Conservation (phyloP, 1,140 invertebrate genomes). For the Ectropis grisescens region DNA sequence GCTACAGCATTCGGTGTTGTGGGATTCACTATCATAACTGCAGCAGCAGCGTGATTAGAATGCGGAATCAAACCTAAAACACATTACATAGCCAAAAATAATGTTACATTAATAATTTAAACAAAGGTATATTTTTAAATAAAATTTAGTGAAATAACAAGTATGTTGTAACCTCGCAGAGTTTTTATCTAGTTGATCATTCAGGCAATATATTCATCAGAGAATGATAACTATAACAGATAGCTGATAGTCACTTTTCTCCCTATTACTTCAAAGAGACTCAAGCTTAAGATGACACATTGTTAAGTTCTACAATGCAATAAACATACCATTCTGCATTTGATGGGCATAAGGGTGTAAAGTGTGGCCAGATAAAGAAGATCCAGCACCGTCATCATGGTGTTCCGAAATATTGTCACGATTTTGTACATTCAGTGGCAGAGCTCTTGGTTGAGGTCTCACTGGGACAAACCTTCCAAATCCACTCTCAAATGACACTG, state of each 20-base stretch:
- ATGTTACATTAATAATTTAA: not conserved
- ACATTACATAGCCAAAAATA: constrained; percentile 8
- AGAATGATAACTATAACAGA: too few relatives aligned
- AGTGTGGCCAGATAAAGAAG: constrained; percentile 38
- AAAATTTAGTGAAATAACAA: not conserved
- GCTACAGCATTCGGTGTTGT: constrained; percentile 59
- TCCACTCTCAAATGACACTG: constrained; percentile 54
- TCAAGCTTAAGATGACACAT: too few relatives aligned
- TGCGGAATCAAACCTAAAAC: constrained; percentile 55
- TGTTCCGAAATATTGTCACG: constrained; percentile 44
- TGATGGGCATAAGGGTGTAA: constrained; percentile 56
- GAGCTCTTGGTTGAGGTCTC: constrained; percentile 54
- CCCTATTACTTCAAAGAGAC: too few relatives aligned
- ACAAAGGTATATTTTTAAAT: constrained; percentile 1
- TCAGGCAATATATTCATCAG: too few relatives aligned
- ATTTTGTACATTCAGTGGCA: constrained; percentile 50
- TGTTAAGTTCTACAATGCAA: too few relatives aligned
- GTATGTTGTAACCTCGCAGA: too few relatives aligned
- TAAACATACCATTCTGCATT: constrained; percentile 51
- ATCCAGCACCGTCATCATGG: constrained; percentile 38
- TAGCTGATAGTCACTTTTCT: too few relatives aligned
- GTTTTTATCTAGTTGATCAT: too few relatives aligned
- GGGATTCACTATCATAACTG: constrained; percentile 69
- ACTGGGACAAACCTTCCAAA: constrained; percentile 66
- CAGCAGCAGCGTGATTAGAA: constrained; percentile 59